phyloP scores from a whole-genome alignment of 2,888 invertebrate species.

The Nebria brevicollis region DNA sequence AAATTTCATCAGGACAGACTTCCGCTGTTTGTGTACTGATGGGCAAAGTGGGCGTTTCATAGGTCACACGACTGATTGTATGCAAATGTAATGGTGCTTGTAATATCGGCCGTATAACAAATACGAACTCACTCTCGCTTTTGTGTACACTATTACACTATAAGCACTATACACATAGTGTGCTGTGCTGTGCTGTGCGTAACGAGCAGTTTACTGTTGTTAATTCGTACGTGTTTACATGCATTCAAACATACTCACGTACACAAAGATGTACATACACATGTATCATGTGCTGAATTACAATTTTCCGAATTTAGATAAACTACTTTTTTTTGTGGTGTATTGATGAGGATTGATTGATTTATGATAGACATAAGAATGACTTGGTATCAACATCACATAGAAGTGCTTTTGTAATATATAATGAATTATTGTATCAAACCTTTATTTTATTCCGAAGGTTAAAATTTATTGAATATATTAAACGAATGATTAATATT shows the following conservation, averaged over 20 bases:
- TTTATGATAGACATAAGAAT: neutral
- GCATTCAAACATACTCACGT: neutral
- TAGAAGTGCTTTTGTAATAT: neutral
- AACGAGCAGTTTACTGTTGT: conserved; percentile 1
- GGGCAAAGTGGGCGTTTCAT: neutral
- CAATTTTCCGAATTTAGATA: neutral
- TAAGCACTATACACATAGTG: neutral
- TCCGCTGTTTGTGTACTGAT: neutral
- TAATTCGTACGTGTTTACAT: neutral
- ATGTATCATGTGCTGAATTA: neutral
- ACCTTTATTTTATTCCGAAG: neutral
- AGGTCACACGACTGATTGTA: neutral
- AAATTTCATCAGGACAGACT: conserved; percentile 1
- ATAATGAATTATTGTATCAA: neutral
- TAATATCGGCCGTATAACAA: neutral
- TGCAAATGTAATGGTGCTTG: neutral
- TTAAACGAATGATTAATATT: neutral
- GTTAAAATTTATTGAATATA: neutral
- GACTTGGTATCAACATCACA: neutral
- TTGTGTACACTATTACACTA: neutral
- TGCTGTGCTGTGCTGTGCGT: neutral
- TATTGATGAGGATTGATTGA: neutral
- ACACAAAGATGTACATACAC: neutral
- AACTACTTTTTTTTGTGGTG: neutral
- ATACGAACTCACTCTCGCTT: neutral